Evolutionary conservation across 2,797 vertebrate genomes (phyloP), one percentile per base, ranked within the genome.

Genomic region (Acipenser oxyrinchus): DNA sequence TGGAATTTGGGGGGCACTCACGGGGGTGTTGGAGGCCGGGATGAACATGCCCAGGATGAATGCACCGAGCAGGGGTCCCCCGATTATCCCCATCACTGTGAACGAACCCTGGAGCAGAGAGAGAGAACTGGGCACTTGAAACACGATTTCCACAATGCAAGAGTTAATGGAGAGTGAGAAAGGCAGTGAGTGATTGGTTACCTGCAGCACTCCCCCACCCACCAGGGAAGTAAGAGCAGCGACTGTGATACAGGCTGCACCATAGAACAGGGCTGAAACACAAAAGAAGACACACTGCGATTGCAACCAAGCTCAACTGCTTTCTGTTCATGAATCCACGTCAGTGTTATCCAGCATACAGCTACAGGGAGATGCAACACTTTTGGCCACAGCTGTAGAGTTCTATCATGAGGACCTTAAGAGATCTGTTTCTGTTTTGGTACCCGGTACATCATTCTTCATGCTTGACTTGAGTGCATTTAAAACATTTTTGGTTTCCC

Each of bases 151-250:
- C 12, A 11, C 8, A 1, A 11, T 7, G 10, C 10, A 62, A 37
- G 49, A 7, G 7, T 48, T 11, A 10, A 37, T 23, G 49, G 9
- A 10, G 8, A 57, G 7, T 13, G 23, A 51, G 48, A 13, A 48
- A 57, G 48, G 23, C 15, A 48, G 7, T 10, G 2, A 23, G 23
- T 37, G 23, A 37, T 7, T 0, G 12, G 71, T 70, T 85, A 98
- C 96, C 93, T 97, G 94, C 74, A 98, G 91, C 62, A 98, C 95
- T 0, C 94, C 95, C 15, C 92, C 93, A 0, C 94, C 92, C 61
- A 97, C 75, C 18, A 98, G 68, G 0, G 95, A 94, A 48, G 93
- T 90, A 72, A 98, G 84, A 2, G 91, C 92, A 0, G 95, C 95
- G 23, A 95, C 84, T 0, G 78, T 90, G 68, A 97, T 92, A 75